Evolutionary conservation across 2,888 invertebrate species (phyloP), one percentile per base, ranked within the genome.

Genomic region (Sminthurides aquaticus): DNA sequence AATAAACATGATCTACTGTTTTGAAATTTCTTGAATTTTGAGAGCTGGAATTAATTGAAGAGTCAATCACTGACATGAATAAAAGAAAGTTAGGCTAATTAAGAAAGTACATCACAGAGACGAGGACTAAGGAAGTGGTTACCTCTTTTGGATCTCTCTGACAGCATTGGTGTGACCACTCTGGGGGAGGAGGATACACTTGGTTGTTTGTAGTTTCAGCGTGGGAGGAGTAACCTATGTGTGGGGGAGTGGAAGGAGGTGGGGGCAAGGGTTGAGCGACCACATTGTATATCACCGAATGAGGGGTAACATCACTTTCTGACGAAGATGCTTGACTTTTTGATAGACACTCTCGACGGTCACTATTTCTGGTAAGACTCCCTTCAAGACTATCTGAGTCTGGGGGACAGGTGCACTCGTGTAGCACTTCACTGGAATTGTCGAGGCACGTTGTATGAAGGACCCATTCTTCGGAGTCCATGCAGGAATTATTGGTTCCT

Each of bases 381-480:
- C 49, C 59, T 55, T 60, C 57, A 34, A 59, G 25, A 60, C 54
- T 62, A 27, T 64, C 67, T 34, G 52, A 24, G 49, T 73, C 71
- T 20, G 72, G 71, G 34, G 69, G 72, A 67, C 72, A 70, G 57
- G 71, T 71, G 61, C 74, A 74, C 60, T 74, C 74, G 49, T 71
- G 72, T 8, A 73, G 64, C 64, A 71, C 65, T 60, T 71, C 72
- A 68, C 66, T 70, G 20, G 72, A 69, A 57, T 74, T 72, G 58
- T 70, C 72, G 65, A 71, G 69, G 62, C 71, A 71, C 61, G 72
- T 70, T 22, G 74, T 74, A 67, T 74, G 72, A 57, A 74, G 69
- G 57, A 74, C 71, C 74, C 74, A 74, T 65, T 74, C 74, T 55
- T 72, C 71, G 59, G 70, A 69, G 26, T 67, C 64, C 60, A 60